phyloP scores from a whole-genome alignment of 2,888 invertebrate genomes.

The Philereme transversata region DNA sequence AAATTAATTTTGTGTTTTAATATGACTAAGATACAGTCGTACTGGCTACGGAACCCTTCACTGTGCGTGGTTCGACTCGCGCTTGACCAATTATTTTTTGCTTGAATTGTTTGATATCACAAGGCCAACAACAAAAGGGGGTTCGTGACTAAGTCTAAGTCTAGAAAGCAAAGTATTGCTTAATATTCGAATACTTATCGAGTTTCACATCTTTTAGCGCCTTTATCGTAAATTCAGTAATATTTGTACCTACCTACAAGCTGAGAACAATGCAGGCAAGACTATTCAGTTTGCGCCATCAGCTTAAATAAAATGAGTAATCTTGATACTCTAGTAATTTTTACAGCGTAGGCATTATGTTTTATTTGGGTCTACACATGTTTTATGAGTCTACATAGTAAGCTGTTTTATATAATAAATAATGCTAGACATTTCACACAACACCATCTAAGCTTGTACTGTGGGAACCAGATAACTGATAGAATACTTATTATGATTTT shows the following conservation, averaged over 20 bases:
- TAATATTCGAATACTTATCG: conserved; percentile 49
- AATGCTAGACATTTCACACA: no score
- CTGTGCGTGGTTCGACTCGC: no score
- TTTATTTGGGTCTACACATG: conserved; percentile 16
- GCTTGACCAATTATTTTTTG: background rate
- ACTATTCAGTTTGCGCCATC: conserved; percentile 18
- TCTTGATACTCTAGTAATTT: conserved; percentile 14
- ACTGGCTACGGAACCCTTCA: no score
- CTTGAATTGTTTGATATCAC: conserved; percentile 39
- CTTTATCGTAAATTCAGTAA: conserved; percentile 44
- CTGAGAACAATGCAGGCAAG: conserved; percentile 35
- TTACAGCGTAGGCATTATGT: conserved; percentile 7
- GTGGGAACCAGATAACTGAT: no score
- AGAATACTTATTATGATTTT: no score
- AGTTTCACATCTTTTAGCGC: conserved; percentile 51
- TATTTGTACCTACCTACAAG: conserved; percentile 28
- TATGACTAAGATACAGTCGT: no score
- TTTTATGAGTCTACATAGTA: background rate
- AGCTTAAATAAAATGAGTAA: conserved; percentile 26
- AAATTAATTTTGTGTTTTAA: no score
- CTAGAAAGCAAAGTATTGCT: conserved; percentile 61
- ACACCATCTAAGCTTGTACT: no score
- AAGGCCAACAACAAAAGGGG: conserved; percentile 53
- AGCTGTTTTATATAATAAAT: no score
- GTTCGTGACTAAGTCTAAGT: conserved; percentile 60